Percentiles rank a stretch among this genome's conserved stretches.
phyloP scores from a whole-genome alignment of 2,797 vertebrate species.

The Scarus forsteni region DNA sequence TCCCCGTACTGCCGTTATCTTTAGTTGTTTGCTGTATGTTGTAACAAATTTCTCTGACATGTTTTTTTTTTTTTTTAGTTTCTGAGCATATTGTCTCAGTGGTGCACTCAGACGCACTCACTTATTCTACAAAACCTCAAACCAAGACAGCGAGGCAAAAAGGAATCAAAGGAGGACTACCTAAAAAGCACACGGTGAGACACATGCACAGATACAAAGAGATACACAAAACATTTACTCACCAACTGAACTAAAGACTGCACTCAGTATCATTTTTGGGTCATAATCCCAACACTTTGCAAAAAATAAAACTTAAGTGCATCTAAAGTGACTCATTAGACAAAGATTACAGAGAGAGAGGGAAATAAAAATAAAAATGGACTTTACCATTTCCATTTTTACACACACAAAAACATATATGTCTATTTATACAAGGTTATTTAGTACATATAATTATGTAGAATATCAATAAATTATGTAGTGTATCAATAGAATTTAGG shows the following conservation, averaged over 20 bases:
- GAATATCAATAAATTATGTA: no score
- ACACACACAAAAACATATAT: no score
- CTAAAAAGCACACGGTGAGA: slow-evolving; percentile 96
- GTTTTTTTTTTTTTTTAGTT: slow-evolving; percentile 83
- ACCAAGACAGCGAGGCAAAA: slow-evolving; percentile 95
- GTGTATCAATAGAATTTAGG: no score
- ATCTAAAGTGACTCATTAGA: slow-evolving; percentile 13
- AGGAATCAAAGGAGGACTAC: slow-evolving; percentile 98
- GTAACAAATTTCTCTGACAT: not conserved
- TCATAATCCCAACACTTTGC: slow-evolving; percentile 11
- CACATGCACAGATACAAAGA: not conserved
- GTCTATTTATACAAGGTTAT: no score
- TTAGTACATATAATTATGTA: no score
- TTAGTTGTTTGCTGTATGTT: not conserved
- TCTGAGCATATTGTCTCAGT: slow-evolving; percentile 94
- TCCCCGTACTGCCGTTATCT: not conserved
- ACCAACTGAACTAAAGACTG: not conserved
- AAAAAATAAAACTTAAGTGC: slow-evolving; percentile 9
- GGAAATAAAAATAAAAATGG: no score
- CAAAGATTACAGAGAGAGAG: slow-evolving; percentile 28
- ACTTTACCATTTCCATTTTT: no score
- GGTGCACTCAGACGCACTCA: slow-evolving; percentile 98
- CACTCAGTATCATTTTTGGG: slow-evolving; percentile 8
- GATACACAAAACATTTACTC: not conserved
- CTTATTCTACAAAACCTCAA: slow-evolving; percentile 99